Evolutionary conservation across 2,113 vertebrate species (phyloP).

Genomic region (Prunella himalayana): DNA sequence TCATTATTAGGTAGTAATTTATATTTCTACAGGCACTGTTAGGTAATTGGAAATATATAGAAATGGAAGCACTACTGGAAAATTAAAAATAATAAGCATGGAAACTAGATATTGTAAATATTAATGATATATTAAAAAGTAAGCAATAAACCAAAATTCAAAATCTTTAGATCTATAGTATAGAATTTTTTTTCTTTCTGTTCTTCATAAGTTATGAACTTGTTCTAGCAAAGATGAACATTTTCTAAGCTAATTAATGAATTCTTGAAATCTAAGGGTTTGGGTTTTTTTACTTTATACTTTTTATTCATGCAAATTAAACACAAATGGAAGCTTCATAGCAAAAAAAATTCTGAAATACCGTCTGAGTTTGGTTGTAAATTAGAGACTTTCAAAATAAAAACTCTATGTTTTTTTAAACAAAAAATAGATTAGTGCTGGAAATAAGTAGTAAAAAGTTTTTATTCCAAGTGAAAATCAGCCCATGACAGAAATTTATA

Average conservation of each 20-base stretch:
- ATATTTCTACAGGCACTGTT: not conserved
- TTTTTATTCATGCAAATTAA: not conserved
- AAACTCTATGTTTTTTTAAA: not conserved
- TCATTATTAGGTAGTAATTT: not conserved
- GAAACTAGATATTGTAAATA: not conserved
- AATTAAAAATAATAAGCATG: not conserved
- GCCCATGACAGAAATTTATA: not conserved
- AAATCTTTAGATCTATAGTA: not conserved
- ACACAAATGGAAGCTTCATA: not conserved
- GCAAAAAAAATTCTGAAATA: not conserved
- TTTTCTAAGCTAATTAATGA: not conserved
- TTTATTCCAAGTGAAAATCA: not conserved
- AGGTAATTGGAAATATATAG: not conserved
- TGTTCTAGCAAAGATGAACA: not conserved
- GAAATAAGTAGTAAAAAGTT: not conserved
- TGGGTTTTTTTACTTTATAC: not conserved
- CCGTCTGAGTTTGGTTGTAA: not conserved
- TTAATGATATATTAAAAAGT: not conserved
- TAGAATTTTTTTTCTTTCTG: not conserved
- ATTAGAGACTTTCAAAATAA: not conserved
- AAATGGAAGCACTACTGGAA: not conserved
- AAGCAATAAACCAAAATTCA: not conserved
- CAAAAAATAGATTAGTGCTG: not conserved
- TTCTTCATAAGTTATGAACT: not conserved
- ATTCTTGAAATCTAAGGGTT: not conserved